A percentile compares a stretch with the other conserved stretches of the same genome.
These are phyloP conservation scores for Psilopogon haemacephalus DNA, from an alignment of 2,113 vertebrate genomes.

Conservation along the genomic window DNA sequence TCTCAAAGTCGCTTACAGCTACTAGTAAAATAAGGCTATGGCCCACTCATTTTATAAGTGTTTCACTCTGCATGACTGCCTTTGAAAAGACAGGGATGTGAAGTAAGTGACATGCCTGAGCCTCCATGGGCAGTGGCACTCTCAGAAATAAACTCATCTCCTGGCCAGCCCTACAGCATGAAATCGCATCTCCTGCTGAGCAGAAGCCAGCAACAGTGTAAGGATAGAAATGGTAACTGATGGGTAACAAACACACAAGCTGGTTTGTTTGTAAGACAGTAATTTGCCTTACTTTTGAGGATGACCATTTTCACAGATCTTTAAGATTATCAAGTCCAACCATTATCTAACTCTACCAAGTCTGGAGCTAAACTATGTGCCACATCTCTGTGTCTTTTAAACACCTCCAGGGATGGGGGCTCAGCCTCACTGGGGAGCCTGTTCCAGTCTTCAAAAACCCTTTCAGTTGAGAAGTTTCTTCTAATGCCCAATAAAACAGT, in stretches of 20 bases:
- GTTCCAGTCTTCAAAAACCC: no score
- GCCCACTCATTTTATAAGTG: neutral
- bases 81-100: neutral
- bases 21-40: neutral
- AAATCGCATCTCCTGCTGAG: neutral
- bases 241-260: neutral
- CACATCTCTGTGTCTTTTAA: no score
- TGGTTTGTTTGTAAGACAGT: neutral
- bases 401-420: no score
- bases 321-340: no score
- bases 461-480: no score
- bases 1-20: neutral
- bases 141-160: neutral
- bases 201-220: neutral
- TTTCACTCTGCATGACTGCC: neutral
- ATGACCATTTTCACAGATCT: neutral
- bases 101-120: neutral
- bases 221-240: neutral
- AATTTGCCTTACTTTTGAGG: neutral
- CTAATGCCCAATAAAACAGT: neutral
- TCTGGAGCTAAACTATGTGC: no score
- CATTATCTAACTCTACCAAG: no score
- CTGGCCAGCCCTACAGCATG: neutral
- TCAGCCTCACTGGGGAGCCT: no score
- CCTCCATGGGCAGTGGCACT: neutral